Evolutionary conservation across 2,888 invertebrate species (phyloP).

Genomic region (Drosophila maculinotata): DNA sequence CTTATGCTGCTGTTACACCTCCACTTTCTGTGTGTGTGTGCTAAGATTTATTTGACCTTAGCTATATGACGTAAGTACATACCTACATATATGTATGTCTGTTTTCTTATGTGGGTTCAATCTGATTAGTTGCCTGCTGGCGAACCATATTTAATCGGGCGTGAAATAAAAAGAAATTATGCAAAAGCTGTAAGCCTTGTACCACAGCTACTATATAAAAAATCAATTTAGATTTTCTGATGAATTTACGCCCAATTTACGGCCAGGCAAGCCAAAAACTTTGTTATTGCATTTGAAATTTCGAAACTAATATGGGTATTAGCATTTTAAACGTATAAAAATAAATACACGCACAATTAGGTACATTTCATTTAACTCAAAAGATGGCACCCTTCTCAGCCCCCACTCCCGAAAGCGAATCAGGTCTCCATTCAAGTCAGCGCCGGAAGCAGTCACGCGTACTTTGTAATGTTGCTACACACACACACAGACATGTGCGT

Average conservation of each 20-base stretch:
- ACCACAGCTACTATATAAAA: slow-evolving; percentile 27
- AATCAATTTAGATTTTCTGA: slow-evolving; percentile 73
- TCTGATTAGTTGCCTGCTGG: slow-evolving; percentile 31
- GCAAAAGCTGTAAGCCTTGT: slow-evolving; percentile 57
- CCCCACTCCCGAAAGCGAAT: neutral
- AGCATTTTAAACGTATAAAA: slow-evolving; percentile 80
- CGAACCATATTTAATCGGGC: slow-evolving; percentile 65
- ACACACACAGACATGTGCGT: slow-evolving; percentile 1
- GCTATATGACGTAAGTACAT: slow-evolving; percentile 69
- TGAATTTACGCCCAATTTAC: slow-evolving; percentile 76
- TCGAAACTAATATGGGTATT: slow-evolving; percentile 76
- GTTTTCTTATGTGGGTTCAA: slow-evolving; percentile 49
- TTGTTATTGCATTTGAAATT: slow-evolving; percentile 63
- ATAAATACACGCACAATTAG: slow-evolving; percentile 79
- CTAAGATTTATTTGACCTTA: slow-evolving; percentile 82
- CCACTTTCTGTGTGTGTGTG: slow-evolving; percentile 29
- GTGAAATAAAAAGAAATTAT: slow-evolving; percentile 81
- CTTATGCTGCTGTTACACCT: slow-evolving; percentile 43
- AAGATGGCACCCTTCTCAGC: slow-evolving; percentile 38
- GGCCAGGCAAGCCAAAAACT: slow-evolving; percentile 18
- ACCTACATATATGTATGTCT: slow-evolving; percentile 28
- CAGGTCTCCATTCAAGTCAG: slow-evolving; percentile 21
- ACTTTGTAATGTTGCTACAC: slow-evolving; percentile 28
- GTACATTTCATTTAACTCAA: slow-evolving; percentile 74
- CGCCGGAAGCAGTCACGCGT: slow-evolving; percentile 48